These are phyloP conservation scores for Megalonaias nervosa DNA, from an alignment of 1,140 invertebrate genomes.

Conservation along the genomic window DNA sequence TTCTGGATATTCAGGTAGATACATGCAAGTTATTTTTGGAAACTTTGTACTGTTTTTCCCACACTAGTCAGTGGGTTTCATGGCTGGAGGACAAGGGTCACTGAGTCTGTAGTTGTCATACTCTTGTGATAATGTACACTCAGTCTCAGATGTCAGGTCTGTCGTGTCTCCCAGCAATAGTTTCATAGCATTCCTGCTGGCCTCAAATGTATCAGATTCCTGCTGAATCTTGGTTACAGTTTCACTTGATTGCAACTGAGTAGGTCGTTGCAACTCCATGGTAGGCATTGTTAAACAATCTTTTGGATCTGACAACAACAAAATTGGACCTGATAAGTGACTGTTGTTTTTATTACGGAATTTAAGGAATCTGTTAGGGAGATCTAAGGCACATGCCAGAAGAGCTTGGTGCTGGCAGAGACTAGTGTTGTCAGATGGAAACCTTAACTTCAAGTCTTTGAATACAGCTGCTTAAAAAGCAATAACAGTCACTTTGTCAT, in stretches of 20 bases:
- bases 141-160: not conserved
- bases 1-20: not conserved
- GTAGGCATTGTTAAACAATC: not conserved
- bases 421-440: not conserved
- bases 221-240: not conserved
- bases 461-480: conserved; percentile 8
- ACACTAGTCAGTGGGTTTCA: conserved; percentile 1
- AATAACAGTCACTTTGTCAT: conserved; percentile 1
- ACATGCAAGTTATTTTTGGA: not conserved
- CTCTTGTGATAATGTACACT: not conserved
- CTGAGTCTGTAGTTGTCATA: not conserved
- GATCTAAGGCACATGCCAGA: not conserved
- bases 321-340: not conserved
- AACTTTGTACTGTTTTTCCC: not conserved
- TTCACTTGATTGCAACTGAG: not conserved
- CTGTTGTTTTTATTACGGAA: not conserved
- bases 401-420: not conserved
- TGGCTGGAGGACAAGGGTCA: not conserved
- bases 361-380: not conserved
- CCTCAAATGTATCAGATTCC: not conserved
- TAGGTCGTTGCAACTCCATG: not conserved
- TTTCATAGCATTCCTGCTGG: not conserved
- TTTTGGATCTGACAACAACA: not conserved
- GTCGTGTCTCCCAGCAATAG: conserved; percentile 3
- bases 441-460: conserved; percentile 2